Base-by-base conservation (phyloP, 2,888 invertebrate genomes). In the Folsomia manolachei region DNA sequence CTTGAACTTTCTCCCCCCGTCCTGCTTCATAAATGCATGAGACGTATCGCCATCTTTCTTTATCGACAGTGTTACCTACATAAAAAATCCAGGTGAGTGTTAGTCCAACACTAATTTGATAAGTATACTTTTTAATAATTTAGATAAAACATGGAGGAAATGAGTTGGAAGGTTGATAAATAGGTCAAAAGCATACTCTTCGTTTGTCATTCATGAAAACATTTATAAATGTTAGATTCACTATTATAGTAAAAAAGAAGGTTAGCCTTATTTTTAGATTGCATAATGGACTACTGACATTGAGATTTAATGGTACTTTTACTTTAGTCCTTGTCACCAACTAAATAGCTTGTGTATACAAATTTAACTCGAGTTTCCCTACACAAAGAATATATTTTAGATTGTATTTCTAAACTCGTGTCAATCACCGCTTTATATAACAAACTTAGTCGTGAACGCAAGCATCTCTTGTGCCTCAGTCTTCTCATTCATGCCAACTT, bases 21-120 rank as follows among this genome's bases (percentile, higher is more conserved):
- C 88, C 83, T 87, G 86, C 81, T 88, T 88, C 82, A 86, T 87
- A 81, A 84, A 87, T 24, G 87, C 86, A 52, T 86, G 85, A 72
- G 84, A 83, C 52, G 85, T 85, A 53, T 84, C 84, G 21, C 86
- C 85, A 80, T 86, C 86, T 80, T 85, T 85, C 77, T 84, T 83
- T 71, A 87, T 83, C 72, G 85, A 85, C 78, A 87, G 81, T 74
- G 85, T 86, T 75, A 87, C 84, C 80, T 86, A 60, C 11, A 70
- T 64, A 71, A 51, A 18, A 56, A 56, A 21, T 19, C 56, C 7
- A 9, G n/a, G n/a, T n/a, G n/a, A n/a, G 4, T 39, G 39, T 39
- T 39, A 39, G 39, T 39, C 14, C 7, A 39, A 39, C 39, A 4
- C 39, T 39, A 39, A 39, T 39, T 14, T 39, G 39, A 39, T 39